These are phyloP conservation scores for Polia nebulosa DNA, from an alignment of 2,888 invertebrate species.

Conservation along the genomic window DNA sequence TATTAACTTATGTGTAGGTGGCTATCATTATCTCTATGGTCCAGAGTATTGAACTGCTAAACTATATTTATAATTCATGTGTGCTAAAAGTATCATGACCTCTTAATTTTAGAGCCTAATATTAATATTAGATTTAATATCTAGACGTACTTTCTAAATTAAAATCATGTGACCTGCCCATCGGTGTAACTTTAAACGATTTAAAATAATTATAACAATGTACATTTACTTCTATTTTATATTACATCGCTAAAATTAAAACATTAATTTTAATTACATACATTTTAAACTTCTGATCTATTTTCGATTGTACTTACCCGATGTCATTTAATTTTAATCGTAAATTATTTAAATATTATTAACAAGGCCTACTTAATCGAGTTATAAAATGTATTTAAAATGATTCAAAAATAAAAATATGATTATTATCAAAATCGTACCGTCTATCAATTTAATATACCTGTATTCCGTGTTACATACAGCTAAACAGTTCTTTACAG, in stretches of 20 bases:
- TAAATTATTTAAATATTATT: constrained; percentile 81
- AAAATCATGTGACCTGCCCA: constrained; percentile 72
- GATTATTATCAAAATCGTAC: constrained; percentile 75
- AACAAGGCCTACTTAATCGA: constrained; percentile 83
- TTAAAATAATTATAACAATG: constrained; percentile 80
- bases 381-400: constrained; percentile 86
- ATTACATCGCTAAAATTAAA: constrained; percentile 82
- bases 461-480: constrained; percentile 52
- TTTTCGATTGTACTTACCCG: constrained; percentile 83
- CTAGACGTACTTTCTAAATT: constrained; percentile 70
- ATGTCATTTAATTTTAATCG: constrained; percentile 77
- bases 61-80: constrained; percentile 73
- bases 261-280: constrained; percentile 86
- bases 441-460: constrained; percentile 68
- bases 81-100: constrained; percentile 76
- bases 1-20: constrained; percentile 79
- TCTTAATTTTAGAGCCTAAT: constrained; percentile 85
- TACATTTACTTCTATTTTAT: constrained; percentile 86
- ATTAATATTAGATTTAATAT: constrained; percentile 70
- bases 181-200: constrained; percentile 76
- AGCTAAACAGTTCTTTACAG: constrained; percentile 49
- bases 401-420: constrained; percentile 83
- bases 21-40: constrained; percentile 76
- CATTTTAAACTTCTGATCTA: constrained; percentile 76
- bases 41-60: constrained; percentile 73